These are phyloP conservation scores for Pelochelys cantorii DNA, from an alignment of 2,797 vertebrate genomes.

Conservation along the genomic window DNA sequence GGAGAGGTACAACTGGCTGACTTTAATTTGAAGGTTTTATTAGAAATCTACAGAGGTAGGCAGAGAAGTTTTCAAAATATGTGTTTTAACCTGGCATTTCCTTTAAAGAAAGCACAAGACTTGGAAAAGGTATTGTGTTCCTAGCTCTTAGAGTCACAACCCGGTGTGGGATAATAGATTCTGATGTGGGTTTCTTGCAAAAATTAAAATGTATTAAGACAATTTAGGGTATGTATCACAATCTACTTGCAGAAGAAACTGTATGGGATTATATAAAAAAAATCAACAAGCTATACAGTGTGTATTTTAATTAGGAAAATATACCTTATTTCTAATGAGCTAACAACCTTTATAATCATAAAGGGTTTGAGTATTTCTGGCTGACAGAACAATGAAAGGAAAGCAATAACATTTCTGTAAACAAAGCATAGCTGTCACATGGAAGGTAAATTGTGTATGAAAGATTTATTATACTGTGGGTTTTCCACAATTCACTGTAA, in stretches of 20 bases:
- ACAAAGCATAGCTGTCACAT: neutral
- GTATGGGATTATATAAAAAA: neutral
- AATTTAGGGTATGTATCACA: neutral
- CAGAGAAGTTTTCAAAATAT: slow-evolving; percentile 25
- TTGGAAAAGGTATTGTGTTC: neutral
- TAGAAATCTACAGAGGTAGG: neutral
- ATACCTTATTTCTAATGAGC: neutral
- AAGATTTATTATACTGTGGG: neutral
- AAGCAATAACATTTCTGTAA: neutral
- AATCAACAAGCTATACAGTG: neutral
- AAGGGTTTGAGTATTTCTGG: neutral
- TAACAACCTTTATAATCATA: neutral
- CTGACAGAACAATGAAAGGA: neutral
- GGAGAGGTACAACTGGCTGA: neutral
- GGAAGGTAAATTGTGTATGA: neutral
- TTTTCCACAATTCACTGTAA: neutral
- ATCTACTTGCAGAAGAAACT: neutral
- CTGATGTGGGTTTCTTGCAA: neutral
- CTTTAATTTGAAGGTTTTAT: neutral
- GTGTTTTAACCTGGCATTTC: neutral
- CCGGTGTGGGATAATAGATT: neutral
- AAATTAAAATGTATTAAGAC: neutral
- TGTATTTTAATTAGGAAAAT: neutral
- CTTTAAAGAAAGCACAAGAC: neutral
- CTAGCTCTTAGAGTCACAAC: neutral